phyloP scores from a whole-genome alignment of 2,888 invertebrate species.

The Sycophila texana region DNA sequence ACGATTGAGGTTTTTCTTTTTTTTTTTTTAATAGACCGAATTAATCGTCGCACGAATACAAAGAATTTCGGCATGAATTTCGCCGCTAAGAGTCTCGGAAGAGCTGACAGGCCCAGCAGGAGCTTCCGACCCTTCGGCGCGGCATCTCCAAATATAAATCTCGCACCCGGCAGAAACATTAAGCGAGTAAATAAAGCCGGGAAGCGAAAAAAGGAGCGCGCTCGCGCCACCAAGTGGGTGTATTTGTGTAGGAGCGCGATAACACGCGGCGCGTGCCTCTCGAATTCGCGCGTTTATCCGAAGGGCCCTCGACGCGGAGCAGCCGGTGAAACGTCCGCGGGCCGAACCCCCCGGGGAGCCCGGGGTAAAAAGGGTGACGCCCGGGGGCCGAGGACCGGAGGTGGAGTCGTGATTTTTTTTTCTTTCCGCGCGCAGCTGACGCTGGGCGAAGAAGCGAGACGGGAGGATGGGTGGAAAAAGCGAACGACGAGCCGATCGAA shows the following conservation, averaged over 20 bases:
- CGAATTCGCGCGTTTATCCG: constrained; percentile 45
- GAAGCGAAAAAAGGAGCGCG: background rate
- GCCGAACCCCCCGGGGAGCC: constrained; percentile 7
- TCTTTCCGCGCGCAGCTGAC: background rate
- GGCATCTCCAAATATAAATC: constrained; percentile 5
- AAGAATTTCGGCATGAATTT: background rate
- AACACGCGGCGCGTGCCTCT: constrained; percentile 28
- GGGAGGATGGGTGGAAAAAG: too few species aligned
- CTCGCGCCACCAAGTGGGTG: background rate
- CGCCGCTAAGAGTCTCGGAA: background rate
- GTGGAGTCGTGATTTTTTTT: constrained; percentile 1
- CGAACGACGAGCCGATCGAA: background rate
- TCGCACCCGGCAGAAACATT: constrained; percentile 27
- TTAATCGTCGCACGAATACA: background rate
- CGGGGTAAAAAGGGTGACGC: constrained; percentile 8
- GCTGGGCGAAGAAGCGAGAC: background rate
- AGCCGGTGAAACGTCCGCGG: constrained; percentile 2
- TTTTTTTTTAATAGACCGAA: too few species aligned
- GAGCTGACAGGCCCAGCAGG: background rate
- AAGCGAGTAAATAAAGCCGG: constrained; percentile 38
- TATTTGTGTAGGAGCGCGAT: constrained; percentile 18
- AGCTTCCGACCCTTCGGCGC: background rate
- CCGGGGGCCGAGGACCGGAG: background rate
- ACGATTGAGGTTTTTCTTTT: too few species aligned
- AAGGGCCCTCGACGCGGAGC: constrained; percentile 39